A percentile compares a stretch with the other conserved stretches of the same genome.
Evolutionary conservation across 1,140 invertebrate genomes (phyloP).

Genomic region (Cotesia chilonis): DNA sequence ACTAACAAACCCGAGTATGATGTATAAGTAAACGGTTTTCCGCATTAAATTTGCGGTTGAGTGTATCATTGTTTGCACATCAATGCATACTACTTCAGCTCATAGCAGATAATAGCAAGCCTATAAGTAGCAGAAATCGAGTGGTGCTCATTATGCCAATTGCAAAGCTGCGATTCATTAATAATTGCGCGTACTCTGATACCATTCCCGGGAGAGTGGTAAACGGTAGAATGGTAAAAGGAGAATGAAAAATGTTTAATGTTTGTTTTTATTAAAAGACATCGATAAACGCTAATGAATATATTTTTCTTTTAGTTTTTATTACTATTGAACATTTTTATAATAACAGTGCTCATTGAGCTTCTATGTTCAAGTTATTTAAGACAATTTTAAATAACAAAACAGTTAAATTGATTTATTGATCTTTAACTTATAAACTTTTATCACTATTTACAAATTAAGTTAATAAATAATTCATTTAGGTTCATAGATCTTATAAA

Average conservation of each 20-base stretch:
- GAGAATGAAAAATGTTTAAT: slow-evolving; percentile 27
- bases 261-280: slow-evolving; percentile 51
- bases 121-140: neutral
- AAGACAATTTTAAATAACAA: no score
- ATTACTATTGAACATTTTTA: slow-evolving; percentile 4
- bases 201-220: slow-evolving; percentile 12
- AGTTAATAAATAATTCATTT: no score
- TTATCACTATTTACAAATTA: no score
- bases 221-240: neutral
- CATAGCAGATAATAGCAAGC: no score
- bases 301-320: slow-evolving; percentile 26
- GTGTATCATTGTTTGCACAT: slow-evolving; percentile 28
- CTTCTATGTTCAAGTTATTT: slow-evolving; percentile 31
- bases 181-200: slow-evolving; percentile 15
- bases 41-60: slow-evolving; percentile 8
- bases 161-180: slow-evolving; percentile 51
- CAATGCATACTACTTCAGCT: slow-evolving; percentile 47
- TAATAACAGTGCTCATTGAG: slow-evolving; percentile 46
- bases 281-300: slow-evolving; percentile 47
- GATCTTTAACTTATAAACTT: no score
- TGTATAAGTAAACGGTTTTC: neutral
- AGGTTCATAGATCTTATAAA: no score
- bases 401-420: no score
- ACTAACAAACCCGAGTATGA: no score
- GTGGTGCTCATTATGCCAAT: slow-evolving; percentile 44